Evolutionary conservation across 2,113 vertebrate species (phyloP), one percentile per base, ranked within the genome.

Genomic region (Otis tarda): DNA sequence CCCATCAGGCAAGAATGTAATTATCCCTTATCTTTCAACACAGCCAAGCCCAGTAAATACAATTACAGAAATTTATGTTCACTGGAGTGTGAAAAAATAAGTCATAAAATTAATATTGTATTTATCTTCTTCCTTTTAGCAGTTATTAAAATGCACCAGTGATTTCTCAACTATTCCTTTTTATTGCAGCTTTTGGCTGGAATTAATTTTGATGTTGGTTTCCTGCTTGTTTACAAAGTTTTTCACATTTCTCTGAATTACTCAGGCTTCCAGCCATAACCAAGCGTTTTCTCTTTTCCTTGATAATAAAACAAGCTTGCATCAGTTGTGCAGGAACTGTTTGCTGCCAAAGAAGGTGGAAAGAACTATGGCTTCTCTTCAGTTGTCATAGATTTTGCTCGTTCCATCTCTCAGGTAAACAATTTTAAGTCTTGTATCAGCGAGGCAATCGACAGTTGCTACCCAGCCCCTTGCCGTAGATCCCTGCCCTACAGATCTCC

Each of bases 11-110:
- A 95, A 91, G 93, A 97, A 96, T 88, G 87, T 95, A 98, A 98
- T 98, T 98, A 98, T 95, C 84, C 96, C 97, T 98, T 98, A 98
- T 98, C 98, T 98, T 94, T 94, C 96, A n/a, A 95, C 59, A 95
- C 98, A 98, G 96, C 95, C 95, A 84, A 96, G 61, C 82, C 92
- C 80, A 95, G 97, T 97, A 98, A 98, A 98, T 94, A 98, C 95
- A 98, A 98, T 97, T 98, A 98, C 95, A 97, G 91, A 95, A 95
- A 97, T 96, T 96, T 97, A 92, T 83, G 92, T 96, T 97, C 97
- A 95, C 77, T 95, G 93, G 67, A 95, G 97, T 91, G 94, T 97
- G 96, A 93, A 97, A 84, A 89, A 97, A 97, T 94, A 92, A 95
- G 87, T 70, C 91, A 93, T 85, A 96, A 95, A 98, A 97, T 96